Evolutionary conservation across 2,113 vertebrate species (phyloP).

Genomic region (Daubentonia madagascariensis): DNA sequence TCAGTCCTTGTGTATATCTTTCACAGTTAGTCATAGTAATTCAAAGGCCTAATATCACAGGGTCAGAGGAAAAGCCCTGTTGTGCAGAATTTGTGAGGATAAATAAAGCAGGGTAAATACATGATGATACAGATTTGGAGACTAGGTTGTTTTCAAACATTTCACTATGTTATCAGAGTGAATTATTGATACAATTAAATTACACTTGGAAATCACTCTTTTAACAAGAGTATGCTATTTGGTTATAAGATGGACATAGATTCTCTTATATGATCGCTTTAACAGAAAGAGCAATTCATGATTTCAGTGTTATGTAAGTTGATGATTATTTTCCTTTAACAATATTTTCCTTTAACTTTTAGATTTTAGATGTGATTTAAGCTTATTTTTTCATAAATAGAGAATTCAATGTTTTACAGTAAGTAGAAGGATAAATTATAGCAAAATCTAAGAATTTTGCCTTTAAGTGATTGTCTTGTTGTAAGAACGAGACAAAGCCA

Average conservation of each 20-base stretch:
- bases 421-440: background rate
- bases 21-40: slow-evolving; percentile 61
- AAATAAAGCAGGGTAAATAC: background rate
- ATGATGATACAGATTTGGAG: background rate
- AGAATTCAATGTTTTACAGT: background rate
- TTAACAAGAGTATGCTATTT: background rate
- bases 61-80: slow-evolving; percentile 27
- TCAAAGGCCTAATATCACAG: background rate
- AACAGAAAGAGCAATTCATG: background rate
- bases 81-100: background rate
- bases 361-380: background rate
- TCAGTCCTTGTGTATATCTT: slow-evolving; percentile 44
- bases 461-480: background rate
- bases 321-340: background rate
- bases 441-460: background rate
- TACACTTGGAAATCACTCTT: background rate
- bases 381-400: background rate
- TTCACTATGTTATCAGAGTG: background rate
- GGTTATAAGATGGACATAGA: background rate
- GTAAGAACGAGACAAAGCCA: background rate
- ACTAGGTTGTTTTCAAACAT: background rate
- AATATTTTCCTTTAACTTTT: background rate
- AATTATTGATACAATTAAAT: background rate
- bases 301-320: background rate
- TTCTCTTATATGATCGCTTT: background rate